Base-by-base conservation (phyloP, 1,140 invertebrate genomes). In the Cydia splendana region DNA sequence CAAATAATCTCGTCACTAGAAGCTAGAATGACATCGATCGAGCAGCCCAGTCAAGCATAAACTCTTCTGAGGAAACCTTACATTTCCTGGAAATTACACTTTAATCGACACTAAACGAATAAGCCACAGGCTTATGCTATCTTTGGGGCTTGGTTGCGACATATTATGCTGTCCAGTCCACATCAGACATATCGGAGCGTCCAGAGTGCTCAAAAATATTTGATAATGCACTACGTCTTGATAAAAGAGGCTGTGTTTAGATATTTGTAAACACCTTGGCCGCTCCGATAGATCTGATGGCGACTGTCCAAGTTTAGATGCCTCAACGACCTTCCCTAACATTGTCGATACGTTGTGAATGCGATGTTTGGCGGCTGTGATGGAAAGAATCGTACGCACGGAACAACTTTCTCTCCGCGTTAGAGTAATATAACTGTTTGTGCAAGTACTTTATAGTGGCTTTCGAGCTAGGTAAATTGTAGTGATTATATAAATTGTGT, bases 361-460 rank as follows among this genome's bases (percentile, higher is more conserved):
- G 20, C 57, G 57, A 42, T 38, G 28, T 69, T 65, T 65, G 65
- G 24, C n/a, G 20, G 38, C 15, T 18, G 38, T 42, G 38, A 71
- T 38, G 67, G 67, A 71, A 71, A 38, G 67, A 71, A 71, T 71
- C 67, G 67, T 71, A 42, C 67, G 67, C 42, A 71, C 67, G 30
- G n/a, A 62, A 71, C 67, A 71, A 71, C 67, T 71, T 71, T 71
- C 67, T 71, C 67, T 71, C 57, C n/a, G 67, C 67, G 67, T 71
- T 71, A 71, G 67, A 71, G 67, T 71, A 71, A 71, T 71, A 71
- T 45, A 71, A 71, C 67, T 71, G 67, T 71, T 71, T 71, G 67
- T 20, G 67, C n/a, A n/a, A 18, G 67, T 71, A 71, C 67, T 38
- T 71, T 34, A 69, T 69, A 24, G n/a, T 10, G 30, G 30, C 67